These are phyloP conservation scores for Drosophila mercatorum DNA, from an alignment of 2,888 invertebrate species.

Conservation along the genomic window DNA sequence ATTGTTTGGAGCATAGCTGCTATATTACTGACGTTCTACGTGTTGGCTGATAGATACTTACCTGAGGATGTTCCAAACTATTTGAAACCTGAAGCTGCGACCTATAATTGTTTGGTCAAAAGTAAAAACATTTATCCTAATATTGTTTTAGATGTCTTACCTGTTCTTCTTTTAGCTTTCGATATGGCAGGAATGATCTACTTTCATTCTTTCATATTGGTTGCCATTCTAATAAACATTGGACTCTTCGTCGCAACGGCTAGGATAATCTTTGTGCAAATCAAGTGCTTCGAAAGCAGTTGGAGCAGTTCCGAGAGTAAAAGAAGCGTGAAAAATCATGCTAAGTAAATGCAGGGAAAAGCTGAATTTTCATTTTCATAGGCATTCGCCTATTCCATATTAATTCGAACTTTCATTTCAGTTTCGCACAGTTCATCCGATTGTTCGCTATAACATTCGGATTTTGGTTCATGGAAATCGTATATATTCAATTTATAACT, in stretches of 20 bases:
- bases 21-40: slow-evolving; percentile 40
- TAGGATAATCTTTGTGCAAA: slow-evolving; percentile 60
- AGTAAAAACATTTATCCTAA: slow-evolving; percentile 79
- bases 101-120: slow-evolving; percentile 86
- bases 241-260: slow-evolving; percentile 70
- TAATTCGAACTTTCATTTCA: slow-evolving; percentile 72
- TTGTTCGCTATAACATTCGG: slow-evolving; percentile 93
- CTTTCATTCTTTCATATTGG: slow-evolving; percentile 67
- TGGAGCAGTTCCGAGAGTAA: slow-evolving; percentile 5
- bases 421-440: slow-evolving; percentile 91
- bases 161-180: slow-evolving; percentile 26
- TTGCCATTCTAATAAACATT: slow-evolving; percentile 69
- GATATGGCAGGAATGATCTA: slow-evolving; percentile 64
- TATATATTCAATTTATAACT: slow-evolving; percentile 87
- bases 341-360: background rate
- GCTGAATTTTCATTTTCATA: background rate
- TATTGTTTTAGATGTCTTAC: background rate
- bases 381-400: background rate
- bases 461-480: slow-evolving; percentile 91
- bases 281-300: slow-evolving; percentile 58
- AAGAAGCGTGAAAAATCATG: background rate
- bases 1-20: slow-evolving; percentile 74
- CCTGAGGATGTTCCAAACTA: background rate
- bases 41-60: background rate
- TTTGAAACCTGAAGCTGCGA: slow-evolving; percentile 85